Percentiles rank a stretch among this genome's conserved stretches.
phyloP scores from a whole-genome alignment of 2,797 vertebrate species.

The Ptychadena robeensis region DNA sequence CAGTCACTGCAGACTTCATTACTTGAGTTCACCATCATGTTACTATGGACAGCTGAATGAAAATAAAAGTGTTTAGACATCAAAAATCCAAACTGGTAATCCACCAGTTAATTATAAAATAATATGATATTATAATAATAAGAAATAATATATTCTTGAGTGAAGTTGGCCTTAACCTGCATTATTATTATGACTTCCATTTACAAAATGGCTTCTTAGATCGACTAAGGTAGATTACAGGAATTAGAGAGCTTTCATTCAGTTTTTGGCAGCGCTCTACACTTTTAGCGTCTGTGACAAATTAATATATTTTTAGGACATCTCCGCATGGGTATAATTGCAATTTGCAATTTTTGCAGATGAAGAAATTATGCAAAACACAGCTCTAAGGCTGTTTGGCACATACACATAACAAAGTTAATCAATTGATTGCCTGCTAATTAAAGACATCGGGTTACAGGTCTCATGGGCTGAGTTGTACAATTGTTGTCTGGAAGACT shows the following conservation, averaged over 20 bases:
- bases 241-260: background rate
- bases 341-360: background rate
- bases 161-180: background rate
- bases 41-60: too few relatives aligned
- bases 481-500: slow-evolving; percentile 34
- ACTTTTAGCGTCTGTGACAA: background rate
- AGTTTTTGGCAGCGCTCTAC: background rate
- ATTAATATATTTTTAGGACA: slow-evolving; percentile 1
- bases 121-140: too few relatives aligned
- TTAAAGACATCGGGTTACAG: slow-evolving; percentile 32
- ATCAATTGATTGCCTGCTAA: slow-evolving; percentile 38
- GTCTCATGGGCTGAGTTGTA: slow-evolving; percentile 30
- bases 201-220: background rate
- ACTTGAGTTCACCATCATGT: too few relatives aligned
- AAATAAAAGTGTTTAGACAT: too few relatives aligned
- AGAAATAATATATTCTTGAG: background rate
- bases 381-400: background rate
- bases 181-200: background rate
- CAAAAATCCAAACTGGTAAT: too few relatives aligned
- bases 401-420: slow-evolving; percentile 11
- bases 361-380: background rate
- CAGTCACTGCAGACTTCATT: too few relatives aligned
- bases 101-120: too few relatives aligned
- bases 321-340: background rate
- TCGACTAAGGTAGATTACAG: background rate